Evolutionary conservation across 1,140 invertebrate genomes (phyloP), one percentile per base, ranked within the genome.

Genomic region (Tribolium madens): DNA sequence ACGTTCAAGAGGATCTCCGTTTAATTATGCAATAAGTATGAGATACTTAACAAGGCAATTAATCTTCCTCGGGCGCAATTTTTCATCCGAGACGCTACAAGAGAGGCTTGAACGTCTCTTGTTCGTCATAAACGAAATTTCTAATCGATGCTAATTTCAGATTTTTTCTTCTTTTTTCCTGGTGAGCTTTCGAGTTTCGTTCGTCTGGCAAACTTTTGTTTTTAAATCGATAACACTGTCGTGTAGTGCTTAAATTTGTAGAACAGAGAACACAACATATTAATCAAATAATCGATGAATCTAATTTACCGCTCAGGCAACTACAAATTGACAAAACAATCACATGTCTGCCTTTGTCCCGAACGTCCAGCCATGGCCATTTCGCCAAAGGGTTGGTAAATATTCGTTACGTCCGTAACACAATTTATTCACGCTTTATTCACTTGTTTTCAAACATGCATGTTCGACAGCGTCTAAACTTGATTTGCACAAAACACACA

Each of bases 201-300:
- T 48, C 53, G 31, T 42, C 36, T 42, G 36, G 17, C 17, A 10
- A 57, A 64, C 21, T 12, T 21, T 12, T 14, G 57, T 12, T 31
- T 64, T 64, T 64, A 13, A 64, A 64, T 64, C 57, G 57, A 64
- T 64, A 33, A 33, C 13, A 57, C n/a, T 48, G 74, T 70, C 74
- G 64, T 36, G 68, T 33, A 72, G 73, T 69, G 68, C 50, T 53
- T 42, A 73, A 81, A 81, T 80, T 81, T 77, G 75, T 79, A 79
- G 77, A 50, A 31, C 68, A 68, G 50, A 53, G 73, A 76, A 75
- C 69, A 72, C 79, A 69, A 79, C 78, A 78, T 82, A 81, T 83
- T 83, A 83, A 83, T 83, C 82, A 83, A 83, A 81, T 83, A 83
- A 83, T 83, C 82, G 76, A 83, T 82, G 78, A 78, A 82, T 83